These are phyloP conservation scores for Drosophila seclusa DNA, from an alignment of 2,888 invertebrate species.

Conservation along the genomic window DNA sequence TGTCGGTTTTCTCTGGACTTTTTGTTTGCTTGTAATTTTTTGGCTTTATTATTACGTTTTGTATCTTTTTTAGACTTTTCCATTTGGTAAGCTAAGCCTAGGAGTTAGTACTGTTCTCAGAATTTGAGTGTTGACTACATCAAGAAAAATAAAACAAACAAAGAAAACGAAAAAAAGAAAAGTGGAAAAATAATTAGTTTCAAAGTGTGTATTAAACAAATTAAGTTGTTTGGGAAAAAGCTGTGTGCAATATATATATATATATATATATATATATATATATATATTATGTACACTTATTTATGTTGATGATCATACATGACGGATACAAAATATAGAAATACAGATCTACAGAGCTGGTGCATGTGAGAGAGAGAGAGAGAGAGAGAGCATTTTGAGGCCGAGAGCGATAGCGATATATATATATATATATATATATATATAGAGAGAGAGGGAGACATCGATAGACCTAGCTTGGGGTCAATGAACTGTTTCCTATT, in stretches of 20 bases:
- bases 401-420: background rate
- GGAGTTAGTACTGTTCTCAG: constrained; percentile 76
- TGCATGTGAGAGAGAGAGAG: constrained; percentile 11
- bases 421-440: too few relatives aligned
- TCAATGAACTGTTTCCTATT: constrained; percentile 18
- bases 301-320: constrained; percentile 5
- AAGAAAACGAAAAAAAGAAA: constrained; percentile 64
- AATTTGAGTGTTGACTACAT: constrained; percentile 81
- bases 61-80: constrained; percentile 14
- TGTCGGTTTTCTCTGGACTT: constrained; percentile 18
- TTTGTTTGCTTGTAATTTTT: constrained; percentile 1
- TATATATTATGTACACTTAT: background rate
- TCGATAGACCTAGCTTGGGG: constrained; percentile 1
- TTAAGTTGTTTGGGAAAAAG: constrained; percentile 27
- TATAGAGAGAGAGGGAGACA: background rate
- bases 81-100: constrained; percentile 61
- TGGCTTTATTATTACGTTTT: constrained; percentile 35
- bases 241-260: constrained; percentile 32
- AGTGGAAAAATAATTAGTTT: constrained; percentile 63
- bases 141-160: constrained; percentile 44
- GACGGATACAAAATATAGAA: background rate
- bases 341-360: constrained; percentile 1
- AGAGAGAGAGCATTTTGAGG: background rate
- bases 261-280: constrained; percentile 8
- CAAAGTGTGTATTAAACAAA: constrained; percentile 45